Evolutionary conservation across 35 echinoderm and acorn worm species (phyloP).

Genomic region (Ophiothrix spiculata): DNA sequence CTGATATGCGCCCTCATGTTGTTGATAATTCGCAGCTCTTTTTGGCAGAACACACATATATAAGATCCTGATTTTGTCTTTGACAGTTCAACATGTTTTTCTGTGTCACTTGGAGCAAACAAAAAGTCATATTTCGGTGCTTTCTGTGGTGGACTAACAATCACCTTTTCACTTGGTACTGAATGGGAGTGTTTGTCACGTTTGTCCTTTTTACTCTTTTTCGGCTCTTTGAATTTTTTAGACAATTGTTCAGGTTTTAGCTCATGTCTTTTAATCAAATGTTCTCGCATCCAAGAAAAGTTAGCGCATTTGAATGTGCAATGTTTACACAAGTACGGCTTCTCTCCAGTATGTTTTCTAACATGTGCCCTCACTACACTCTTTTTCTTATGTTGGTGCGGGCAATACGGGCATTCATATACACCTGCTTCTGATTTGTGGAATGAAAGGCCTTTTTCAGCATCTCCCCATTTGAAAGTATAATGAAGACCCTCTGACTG

Average conservation of each 20-base stretch:
- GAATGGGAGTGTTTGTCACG: background rate
- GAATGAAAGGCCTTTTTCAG: background rate
- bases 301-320: background rate
- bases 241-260: background rate
- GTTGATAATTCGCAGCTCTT: background rate
- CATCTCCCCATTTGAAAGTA: background rate
- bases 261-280: background rate
- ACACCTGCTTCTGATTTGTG: background rate
- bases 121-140: background rate
- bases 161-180: background rate
- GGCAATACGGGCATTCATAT: background rate
- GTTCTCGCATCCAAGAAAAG: constrained; percentile 1
- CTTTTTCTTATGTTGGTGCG: background rate
- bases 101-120: constrained; percentile 3
- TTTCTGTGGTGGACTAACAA: background rate
- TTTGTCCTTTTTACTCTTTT: background rate
- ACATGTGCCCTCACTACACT: background rate
- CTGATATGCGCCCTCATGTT: background rate
- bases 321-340: background rate
- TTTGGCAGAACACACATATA: background rate
- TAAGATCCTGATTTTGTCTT: background rate
- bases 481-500: background rate
- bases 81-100: background rate
- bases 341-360: background rate
- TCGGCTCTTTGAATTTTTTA: background rate